A percentile compares a stretch with the other conserved stretches of the same genome.
Conservation (phyloP, 2,797 vertebrate genomes). For the Macroramphosus scolopax region DNA sequence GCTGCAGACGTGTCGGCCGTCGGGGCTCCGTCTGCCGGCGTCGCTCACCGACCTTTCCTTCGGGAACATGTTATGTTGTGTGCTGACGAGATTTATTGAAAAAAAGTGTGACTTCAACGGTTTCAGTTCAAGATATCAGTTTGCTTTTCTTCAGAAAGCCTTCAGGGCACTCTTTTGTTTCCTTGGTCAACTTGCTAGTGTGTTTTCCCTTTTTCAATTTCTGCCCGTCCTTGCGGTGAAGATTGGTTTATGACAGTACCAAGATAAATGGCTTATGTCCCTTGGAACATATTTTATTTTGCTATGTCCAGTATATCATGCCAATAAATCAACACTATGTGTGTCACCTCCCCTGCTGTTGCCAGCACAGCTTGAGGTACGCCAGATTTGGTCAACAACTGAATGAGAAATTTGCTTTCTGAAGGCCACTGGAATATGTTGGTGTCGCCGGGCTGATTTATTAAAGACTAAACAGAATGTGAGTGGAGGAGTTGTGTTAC, state of each 20-base stretch:
- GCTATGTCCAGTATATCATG: slow-evolving; percentile 40
- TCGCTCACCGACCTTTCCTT: slow-evolving; percentile 3
- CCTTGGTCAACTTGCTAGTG: slow-evolving; percentile 43
- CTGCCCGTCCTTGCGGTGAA: slow-evolving; percentile 60
- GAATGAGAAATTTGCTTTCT: slow-evolving; percentile 65
- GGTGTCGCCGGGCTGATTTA: slow-evolving; percentile 55
- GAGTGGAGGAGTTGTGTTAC: slow-evolving; percentile 57
- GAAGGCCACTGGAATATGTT: slow-evolving; percentile 66
- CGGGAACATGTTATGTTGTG: slow-evolving; percentile 13
- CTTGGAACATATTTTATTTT: slow-evolving; percentile 56
- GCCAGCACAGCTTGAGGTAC: slow-evolving; percentile 51
- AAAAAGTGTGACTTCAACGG: too few species aligned
- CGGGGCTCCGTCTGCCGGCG: slow-evolving; percentile 1
- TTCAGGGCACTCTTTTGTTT: slow-evolving; percentile 44
- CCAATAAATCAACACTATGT: slow-evolving; percentile 70
- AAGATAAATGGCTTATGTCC: slow-evolving; percentile 72
- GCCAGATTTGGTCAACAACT: slow-evolving; percentile 68
- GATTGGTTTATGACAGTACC: slow-evolving; percentile 73
- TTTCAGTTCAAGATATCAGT: neutral
- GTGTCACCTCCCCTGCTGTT: slow-evolving; percentile 53
- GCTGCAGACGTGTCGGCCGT: slow-evolving; percentile 9
- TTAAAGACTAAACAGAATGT: slow-evolving; percentile 65
- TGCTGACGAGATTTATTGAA: too few species aligned
- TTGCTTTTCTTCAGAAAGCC: too few species aligned
- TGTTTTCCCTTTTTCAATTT: slow-evolving; percentile 51